These are phyloP conservation scores for Loxodonta africana DNA, from an alignment of 2,113 vertebrate species.

Conservation along the genomic window DNA sequence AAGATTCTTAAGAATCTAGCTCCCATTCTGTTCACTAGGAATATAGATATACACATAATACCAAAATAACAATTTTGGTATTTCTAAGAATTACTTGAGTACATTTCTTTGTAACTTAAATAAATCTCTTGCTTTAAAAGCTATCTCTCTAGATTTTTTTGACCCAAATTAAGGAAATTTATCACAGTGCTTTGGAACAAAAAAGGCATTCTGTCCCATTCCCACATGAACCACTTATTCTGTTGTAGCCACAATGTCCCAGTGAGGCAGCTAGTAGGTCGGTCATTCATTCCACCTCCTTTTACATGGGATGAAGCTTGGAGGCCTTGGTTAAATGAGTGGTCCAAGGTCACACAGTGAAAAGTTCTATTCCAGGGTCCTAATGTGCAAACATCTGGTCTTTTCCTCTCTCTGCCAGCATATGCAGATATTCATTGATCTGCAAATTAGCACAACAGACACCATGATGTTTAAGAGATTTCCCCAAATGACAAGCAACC, in stretches of 20 bases:
- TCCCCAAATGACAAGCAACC: neutral
- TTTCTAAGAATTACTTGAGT: neutral
- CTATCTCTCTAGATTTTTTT: neutral
- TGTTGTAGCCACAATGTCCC: neutral
- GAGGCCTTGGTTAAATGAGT: neutral
- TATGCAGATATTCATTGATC: neutral
- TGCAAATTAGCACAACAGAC: neutral
- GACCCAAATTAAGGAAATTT: neutral
- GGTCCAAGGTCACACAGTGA: neutral
- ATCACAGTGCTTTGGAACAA: neutral
- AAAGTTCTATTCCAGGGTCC: neutral
- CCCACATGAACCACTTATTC: neutral
- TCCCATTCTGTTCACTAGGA: neutral
- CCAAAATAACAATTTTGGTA: neutral
- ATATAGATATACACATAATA: neutral
- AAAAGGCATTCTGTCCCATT: neutral
- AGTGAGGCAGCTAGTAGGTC: neutral
- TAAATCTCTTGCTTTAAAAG: slow-evolving; percentile 16
- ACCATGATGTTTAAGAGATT: neutral
- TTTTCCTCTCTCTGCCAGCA: neutral
- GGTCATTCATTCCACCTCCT: neutral
- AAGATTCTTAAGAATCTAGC: neutral
- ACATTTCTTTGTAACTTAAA: neutral
- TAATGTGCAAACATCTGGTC: neutral
- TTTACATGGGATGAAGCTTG: neutral